Evolutionary conservation across 1,140 invertebrate genomes (phyloP).

Genomic region (Piezodorus guildinii): DNA sequence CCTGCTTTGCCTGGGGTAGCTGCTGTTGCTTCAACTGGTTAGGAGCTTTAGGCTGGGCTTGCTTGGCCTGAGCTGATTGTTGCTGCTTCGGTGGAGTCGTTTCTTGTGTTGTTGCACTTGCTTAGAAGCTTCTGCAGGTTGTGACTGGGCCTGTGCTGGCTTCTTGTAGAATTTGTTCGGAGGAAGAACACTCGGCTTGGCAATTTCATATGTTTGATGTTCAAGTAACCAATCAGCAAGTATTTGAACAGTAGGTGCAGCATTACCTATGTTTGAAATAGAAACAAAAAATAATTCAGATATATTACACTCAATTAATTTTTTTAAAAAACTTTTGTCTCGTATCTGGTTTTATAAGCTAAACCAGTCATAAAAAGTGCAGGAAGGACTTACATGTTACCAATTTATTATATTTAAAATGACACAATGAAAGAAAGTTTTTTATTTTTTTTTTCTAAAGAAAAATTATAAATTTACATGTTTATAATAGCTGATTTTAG

Average conservation of each 20-base stretch:
- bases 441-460: too few species aligned
- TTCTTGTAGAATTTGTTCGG: too few species aligned
- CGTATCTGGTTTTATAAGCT: too few species aligned
- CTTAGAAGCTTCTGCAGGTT: neutral
- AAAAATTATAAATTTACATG: too few species aligned
- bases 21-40: neutral
- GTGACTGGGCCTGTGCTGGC: too few species aligned
- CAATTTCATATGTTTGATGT: constrained; percentile 65
- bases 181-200: constrained; percentile 25
- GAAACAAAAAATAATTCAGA: neutral
- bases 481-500: too few species aligned
- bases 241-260: constrained; percentile 64
- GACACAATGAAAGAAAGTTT: too few species aligned
- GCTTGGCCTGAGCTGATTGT: neutral
- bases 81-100: neutral
- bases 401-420: too few species aligned
- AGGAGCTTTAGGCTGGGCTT: constrained; percentile 1
- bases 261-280: constrained; percentile 27
- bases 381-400: too few species aligned
- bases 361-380: too few species aligned
- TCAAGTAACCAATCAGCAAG: constrained; percentile 71
- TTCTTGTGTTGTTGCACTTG: neutral
- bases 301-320: neutral
- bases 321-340: too few species aligned
- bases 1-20: neutral